Evolutionary conservation across 2,797 vertebrate genomes (phyloP).

Genomic region (Acipenser transmontanus): DNA sequence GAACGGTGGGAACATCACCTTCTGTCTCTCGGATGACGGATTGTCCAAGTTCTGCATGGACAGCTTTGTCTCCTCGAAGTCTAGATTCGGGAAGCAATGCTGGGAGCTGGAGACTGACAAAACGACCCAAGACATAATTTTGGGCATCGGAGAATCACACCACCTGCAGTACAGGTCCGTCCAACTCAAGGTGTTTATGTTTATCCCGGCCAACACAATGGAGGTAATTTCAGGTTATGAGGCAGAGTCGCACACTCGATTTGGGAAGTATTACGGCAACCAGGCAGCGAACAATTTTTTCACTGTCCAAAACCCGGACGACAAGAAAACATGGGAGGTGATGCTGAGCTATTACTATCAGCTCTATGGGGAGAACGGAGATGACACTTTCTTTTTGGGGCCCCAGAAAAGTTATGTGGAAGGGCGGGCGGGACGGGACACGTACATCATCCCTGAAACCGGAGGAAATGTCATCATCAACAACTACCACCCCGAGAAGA

Average conservation of each 20-base stretch:
- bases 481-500: slow-evolving; percentile 31
- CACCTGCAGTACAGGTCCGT: slow-evolving; percentile 14
- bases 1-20: slow-evolving; percentile 35
- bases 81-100: slow-evolving; percentile 6
- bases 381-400: slow-evolving; percentile 42
- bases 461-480: slow-evolving; percentile 38
- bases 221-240: slow-evolving; percentile 23
- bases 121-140: slow-evolving; percentile 32
- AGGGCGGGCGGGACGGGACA: slow-evolving; percentile 39
- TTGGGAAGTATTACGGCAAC: slow-evolving; percentile 39
- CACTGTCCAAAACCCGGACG: slow-evolving; percentile 27
- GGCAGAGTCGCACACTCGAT: neutral
- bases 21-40: slow-evolving; percentile 32
- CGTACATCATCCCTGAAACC: slow-evolving; percentile 31
- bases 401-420: slow-evolving; percentile 40
- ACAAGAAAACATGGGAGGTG: slow-evolving; percentile 12
- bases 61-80: slow-evolving; percentile 29
- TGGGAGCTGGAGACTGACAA: slow-evolving; percentile 18
- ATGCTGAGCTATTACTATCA: slow-evolving; percentile 42
- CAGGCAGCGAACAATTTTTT: slow-evolving; percentile 35
- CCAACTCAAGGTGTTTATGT: neutral
- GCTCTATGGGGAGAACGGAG: slow-evolving; percentile 36
- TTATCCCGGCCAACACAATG: slow-evolving; percentile 27
- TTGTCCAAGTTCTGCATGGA: slow-evolving; percentile 33
- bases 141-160: slow-evolving; percentile 38